These are phyloP conservation scores for Noctua fimbriata DNA, from an alignment of 2,888 invertebrate genomes.

Conservation along the genomic window DNA sequence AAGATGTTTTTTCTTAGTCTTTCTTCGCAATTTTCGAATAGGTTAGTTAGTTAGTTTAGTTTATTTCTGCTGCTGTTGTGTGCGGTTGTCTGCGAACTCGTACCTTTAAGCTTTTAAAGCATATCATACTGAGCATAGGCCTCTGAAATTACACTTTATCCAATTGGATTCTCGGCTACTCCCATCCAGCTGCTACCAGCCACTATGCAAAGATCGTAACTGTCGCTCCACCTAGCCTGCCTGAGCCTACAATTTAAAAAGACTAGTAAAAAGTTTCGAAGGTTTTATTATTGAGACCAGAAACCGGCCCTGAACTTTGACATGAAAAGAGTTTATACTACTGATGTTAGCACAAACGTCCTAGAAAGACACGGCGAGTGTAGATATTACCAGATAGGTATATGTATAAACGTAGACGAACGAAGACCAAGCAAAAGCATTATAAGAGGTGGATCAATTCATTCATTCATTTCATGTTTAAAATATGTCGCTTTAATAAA, in stretches of 20 bases:
- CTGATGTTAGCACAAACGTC: background rate
- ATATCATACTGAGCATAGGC: too few species aligned
- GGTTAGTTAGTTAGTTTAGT: too few species aligned
- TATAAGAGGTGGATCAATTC: background rate
- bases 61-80: too few species aligned
- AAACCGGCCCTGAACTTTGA: background rate
- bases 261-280: background rate
- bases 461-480: background rate
- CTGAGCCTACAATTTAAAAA: background rate
- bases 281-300: background rate
- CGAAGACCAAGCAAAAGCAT: background rate
- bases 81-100: too few species aligned
- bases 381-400: background rate
- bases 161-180: background rate
- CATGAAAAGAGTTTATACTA: background rate
- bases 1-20: too few species aligned
- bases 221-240: background rate
- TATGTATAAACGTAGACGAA: background rate
- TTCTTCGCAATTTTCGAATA: too few species aligned
- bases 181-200: background rate
- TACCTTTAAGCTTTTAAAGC: too few species aligned
- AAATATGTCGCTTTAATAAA: slow-evolving; percentile 3
- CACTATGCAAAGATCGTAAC: background rate
- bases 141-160: background rate
- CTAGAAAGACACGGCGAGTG: background rate